Conservation (phyloP, 2,113 vertebrate genomes). For the Sitta europaea region DNA sequence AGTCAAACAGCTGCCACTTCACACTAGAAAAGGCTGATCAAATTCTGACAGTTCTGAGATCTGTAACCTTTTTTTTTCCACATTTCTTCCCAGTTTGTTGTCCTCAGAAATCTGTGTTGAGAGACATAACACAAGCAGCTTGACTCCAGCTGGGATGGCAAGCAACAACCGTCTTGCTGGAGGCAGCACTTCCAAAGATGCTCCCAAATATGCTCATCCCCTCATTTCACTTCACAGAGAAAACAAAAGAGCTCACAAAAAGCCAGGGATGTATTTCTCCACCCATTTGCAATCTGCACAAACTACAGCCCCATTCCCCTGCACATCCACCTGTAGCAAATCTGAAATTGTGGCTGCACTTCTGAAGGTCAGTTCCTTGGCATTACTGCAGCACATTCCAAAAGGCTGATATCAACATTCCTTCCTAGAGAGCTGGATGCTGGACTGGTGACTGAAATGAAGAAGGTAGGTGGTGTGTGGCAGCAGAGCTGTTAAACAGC, state of each 20-base stretch:
- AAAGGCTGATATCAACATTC: conserved; percentile 20
- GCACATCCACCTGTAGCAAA: background rate
- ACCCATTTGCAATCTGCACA: background rate
- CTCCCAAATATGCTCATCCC: background rate
- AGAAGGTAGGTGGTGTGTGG: background rate
- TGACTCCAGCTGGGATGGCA: conserved; percentile 31
- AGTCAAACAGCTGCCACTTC: conserved; percentile 54
- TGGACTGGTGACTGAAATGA: background rate
- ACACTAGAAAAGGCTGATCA: conserved; percentile 43
- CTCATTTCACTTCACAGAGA: background rate
- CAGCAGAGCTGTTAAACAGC: background rate
- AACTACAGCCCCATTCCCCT: background rate
- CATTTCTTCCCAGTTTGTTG: conserved; percentile 49
- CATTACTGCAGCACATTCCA: conserved; percentile 27
- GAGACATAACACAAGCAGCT: conserved; percentile 53
- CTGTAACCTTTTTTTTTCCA: conserved; percentile 15
- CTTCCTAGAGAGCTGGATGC: conserved; percentile 21
- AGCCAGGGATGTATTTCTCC: background rate
- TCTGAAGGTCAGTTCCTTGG: background rate
- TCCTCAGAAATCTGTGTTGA: conserved; percentile 49
- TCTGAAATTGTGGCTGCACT: background rate
- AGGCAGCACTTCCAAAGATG: background rate
- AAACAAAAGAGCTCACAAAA: background rate
- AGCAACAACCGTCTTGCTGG: background rate
- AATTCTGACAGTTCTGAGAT: conserved; percentile 61